These are phyloP conservation scores for Sebastes melanostomus DNA, from an alignment of 2,797 vertebrate species.

Conservation along the genomic window DNA sequence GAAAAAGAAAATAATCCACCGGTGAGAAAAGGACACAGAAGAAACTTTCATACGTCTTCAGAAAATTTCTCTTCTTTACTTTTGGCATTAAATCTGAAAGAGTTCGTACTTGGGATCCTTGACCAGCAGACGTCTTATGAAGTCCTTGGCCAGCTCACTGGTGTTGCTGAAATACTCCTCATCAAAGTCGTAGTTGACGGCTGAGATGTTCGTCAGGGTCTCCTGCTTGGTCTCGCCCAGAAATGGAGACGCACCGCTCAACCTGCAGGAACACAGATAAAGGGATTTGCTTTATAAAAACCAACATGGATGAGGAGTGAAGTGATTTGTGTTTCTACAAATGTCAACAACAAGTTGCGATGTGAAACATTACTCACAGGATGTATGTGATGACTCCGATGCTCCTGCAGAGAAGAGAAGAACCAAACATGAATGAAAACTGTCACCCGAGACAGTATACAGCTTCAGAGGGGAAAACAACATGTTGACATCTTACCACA, in stretches of 20 bases:
- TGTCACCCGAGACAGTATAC: neutral
- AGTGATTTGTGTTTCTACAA: neutral
- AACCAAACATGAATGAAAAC: conserved; percentile 24
- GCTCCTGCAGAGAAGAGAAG: conserved; percentile 84
- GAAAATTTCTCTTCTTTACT: neutral
- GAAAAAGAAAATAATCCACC: conserved; percentile 17
- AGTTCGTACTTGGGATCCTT: conserved; percentile 94
- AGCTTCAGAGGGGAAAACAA: neutral
- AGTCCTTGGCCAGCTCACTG: conserved; percentile 97
- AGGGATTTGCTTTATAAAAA: neutral
- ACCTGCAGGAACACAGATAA: conserved; percentile 64
- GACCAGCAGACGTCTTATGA: conserved; percentile 94
- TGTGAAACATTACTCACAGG: conserved; percentile 87
- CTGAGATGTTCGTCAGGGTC: conserved; percentile 96
- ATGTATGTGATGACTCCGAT: conserved; percentile 98
- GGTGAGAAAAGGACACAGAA: neutral
- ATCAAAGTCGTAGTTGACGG: conserved; percentile 95
- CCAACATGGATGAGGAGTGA: neutral
- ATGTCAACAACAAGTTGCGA: neutral
- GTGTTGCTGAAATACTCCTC: conserved; percentile 98
- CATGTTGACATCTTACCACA: conserved; percentile 89
- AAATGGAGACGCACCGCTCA: conserved; percentile 95
- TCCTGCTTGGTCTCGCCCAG: conserved; percentile 98
- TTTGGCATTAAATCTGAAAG: neutral
- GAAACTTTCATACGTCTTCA: neutral